phyloP scores from a whole-genome alignment of 2,888 invertebrate genomes.

The Latrodectus elegans region DNA sequence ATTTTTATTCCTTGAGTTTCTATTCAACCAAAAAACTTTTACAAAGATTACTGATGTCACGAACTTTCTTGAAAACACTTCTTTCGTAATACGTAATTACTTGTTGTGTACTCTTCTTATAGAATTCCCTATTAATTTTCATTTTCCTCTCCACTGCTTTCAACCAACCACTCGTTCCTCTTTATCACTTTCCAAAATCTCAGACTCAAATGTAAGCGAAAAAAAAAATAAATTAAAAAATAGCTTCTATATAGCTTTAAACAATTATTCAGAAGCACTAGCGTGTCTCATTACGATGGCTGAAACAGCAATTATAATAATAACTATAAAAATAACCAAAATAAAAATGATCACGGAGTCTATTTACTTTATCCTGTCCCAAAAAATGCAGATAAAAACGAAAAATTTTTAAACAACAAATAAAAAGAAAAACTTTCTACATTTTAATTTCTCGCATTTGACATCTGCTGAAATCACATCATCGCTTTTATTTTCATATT shows the following conservation, averaged over 20 bases:
- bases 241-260: constrained; percentile 19
- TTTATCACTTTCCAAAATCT: constrained; percentile 21
- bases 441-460: background rate
- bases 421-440: background rate
- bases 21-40: too few species aligned
- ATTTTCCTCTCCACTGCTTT: background rate
- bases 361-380: too few species aligned
- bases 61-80: too few species aligned
- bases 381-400: background rate
- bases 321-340: background rate
- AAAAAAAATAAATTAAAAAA: constrained; percentile 1
- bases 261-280: constrained; percentile 41
- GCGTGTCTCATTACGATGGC: constrained; percentile 11
- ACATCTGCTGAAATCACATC: background rate
- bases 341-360: background rate
- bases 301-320: background rate
- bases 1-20: too few species aligned
- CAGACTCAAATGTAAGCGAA: background rate
- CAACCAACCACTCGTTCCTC: background rate
- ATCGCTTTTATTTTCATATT: constrained; percentile 12
- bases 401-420: background rate
- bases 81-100: too few species aligned
- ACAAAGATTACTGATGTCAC: too few species aligned
- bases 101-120: too few species aligned
- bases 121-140: background rate